Base-by-base conservation (phyloP, 1,140 invertebrate species). In the Drosophila busckii region DNA sequence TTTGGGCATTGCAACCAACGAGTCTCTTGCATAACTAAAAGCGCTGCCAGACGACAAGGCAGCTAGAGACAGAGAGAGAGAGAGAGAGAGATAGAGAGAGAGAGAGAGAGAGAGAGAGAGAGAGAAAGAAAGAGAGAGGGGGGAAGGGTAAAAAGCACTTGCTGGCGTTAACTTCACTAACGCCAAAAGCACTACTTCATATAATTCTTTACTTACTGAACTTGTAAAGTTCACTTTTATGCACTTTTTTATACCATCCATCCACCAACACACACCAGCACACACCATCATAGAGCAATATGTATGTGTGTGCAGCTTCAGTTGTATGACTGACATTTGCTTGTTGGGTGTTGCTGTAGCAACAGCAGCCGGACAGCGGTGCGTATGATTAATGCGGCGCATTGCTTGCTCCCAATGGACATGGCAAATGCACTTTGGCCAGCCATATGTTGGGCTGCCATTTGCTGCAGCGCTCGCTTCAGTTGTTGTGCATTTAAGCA, bases 121-220 rank as follows among this genome's bases (percentile, higher is more conserved):
- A 42, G 16, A 15, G 35, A 35, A n/a, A n/a, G n/a, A n/a, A n/a
- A n/a, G n/a, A n/a, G n/a, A n/a, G n/a, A n/a, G n/a, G n/a, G n/a
- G n/a, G n/a, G n/a, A n/a, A n/a, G n/a, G n/a, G n/a, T n/a, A n/a
- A n/a, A 50, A 44, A 58, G 31, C 31, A 59, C 35, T 59, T 53
- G 56, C 38, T 19, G 42, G 15, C 50, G 58, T 55, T 56, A 54
- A 65, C 56, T 65, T 65, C 31, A 54, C 48, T 41, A 65, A 34
- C 42, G 42, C 62, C 56, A 52, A 59, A 34, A 62, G 59, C 28
- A 46, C 29, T 45, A 61, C 62, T 65, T 65, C 38, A 65, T 54
- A 61, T 61, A 65, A 65, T 65, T 65, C 49, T 49, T 64, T 60
- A 53, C 56, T 60, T 48, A 37, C 62, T 46, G 12, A 65, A 65